Evolutionary conservation across 2,888 invertebrate species (phyloP).

Genomic region (Calameuta idolon): DNA sequence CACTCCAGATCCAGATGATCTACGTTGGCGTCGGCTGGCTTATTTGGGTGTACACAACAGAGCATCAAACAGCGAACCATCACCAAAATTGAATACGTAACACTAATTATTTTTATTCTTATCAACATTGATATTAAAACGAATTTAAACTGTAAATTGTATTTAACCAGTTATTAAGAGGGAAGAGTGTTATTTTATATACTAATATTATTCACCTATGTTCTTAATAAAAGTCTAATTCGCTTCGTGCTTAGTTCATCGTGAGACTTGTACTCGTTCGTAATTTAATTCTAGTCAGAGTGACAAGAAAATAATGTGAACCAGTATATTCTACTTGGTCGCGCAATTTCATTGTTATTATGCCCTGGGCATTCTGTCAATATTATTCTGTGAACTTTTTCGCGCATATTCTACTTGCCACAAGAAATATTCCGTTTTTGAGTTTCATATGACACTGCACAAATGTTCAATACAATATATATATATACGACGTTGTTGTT

Average conservation of each 20-base stretch:
- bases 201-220: conserved; percentile 33
- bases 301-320: neutral
- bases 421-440: neutral
- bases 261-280: neutral
- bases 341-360: neutral
- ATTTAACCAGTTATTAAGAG: conserved; percentile 32
- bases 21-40: conserved; percentile 55
- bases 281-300: neutral
- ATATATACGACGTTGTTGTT: neutral
- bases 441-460: neutral
- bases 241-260: conserved; percentile 3
- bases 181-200: conserved; percentile 41
- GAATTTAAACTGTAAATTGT: conserved; percentile 45
- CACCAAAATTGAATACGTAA: conserved; percentile 62
- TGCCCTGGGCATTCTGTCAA: neutral
- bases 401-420: neutral
- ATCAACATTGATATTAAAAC: conserved; percentile 33
- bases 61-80: conserved; percentile 50
- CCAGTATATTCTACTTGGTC: neutral
- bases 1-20: conserved; percentile 61
- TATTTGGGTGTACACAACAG: conserved; percentile 50
- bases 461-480: neutral
- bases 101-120: conserved; percentile 36
- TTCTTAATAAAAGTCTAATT: conserved; percentile 27
- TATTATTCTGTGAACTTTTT: neutral